These are phyloP conservation scores for Mnemiopsis leidyi DNA, from an alignment of 37 sponge, comb jelly and placozoan genomes.

Conservation along the genomic window DNA sequence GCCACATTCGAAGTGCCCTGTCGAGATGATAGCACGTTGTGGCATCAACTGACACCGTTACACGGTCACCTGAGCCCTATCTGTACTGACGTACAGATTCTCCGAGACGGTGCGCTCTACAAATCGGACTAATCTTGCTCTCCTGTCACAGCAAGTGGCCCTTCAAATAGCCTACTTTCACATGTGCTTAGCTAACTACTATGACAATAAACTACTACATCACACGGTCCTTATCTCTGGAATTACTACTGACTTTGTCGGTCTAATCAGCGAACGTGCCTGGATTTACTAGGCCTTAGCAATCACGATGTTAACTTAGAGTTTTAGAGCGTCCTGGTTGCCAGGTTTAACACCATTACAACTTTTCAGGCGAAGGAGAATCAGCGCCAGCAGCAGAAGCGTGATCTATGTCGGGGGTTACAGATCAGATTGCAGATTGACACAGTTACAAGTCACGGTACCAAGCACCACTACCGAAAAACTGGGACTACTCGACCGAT, in stretches of 20 bases:
- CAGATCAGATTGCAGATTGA: not conserved
- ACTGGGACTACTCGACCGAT: not conserved
- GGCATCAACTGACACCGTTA: not conserved
- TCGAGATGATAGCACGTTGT: not conserved
- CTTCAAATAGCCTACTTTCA: not conserved
- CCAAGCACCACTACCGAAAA: not conserved
- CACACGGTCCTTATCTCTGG: not conserved
- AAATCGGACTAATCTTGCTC: not conserved
- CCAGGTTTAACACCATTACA: not conserved
- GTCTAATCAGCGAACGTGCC: no score
- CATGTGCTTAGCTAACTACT: not conserved
- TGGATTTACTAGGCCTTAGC: no score
- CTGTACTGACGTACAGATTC: not conserved
- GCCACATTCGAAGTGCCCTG: not conserved
- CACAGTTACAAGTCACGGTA: not conserved
- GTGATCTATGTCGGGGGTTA: not conserved
- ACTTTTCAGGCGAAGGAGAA: not conserved
- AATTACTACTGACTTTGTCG: not conserved
- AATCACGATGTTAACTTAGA: not conserved
- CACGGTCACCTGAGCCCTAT: not conserved
- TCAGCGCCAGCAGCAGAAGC: not conserved
- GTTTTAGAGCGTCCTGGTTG: not conserved
- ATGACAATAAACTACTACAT: no score
- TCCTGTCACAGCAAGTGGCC: not conserved
- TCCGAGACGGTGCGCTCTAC: not conserved